phyloP scores from a whole-genome alignment of 1,140 invertebrate genomes.

The Telenomus remus region DNA sequence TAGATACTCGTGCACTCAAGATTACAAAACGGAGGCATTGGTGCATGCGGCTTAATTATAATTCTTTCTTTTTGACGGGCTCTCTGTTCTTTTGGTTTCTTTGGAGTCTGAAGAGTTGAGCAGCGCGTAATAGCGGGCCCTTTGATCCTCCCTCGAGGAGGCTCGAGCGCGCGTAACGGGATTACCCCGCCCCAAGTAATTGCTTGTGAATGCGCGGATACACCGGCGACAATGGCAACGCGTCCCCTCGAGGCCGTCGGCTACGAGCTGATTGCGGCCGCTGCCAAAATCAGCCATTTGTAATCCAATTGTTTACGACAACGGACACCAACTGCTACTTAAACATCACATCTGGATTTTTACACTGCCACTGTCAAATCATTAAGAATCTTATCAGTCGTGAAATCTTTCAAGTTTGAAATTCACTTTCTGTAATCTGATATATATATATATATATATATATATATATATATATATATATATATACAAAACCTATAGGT shows the following conservation, averaged over 20 bases:
- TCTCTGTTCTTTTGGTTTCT: constrained; percentile 11
- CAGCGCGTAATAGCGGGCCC: constrained; percentile 58
- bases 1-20: constrained; percentile 37
- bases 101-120: constrained; percentile 57
- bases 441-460: no score
- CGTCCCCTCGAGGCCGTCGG: constrained; percentile 52
- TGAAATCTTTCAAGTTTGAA: background rate
- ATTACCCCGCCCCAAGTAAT: constrained; percentile 66
- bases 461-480: no score
- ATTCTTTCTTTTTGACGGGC: constrained; percentile 35
- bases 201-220: constrained; percentile 65
- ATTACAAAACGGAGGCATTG: constrained; percentile 39
- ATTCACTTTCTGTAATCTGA: background rate
- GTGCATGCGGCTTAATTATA: constrained; percentile 14
- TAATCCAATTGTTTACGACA: constrained; percentile 73
- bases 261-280: constrained; percentile 63
- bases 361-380: background rate
- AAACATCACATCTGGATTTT: constrained; percentile 65
- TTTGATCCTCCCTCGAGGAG: constrained; percentile 64
- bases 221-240: constrained; percentile 47
- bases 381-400: background rate
- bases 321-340: constrained; percentile 72
- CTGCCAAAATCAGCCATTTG: constrained; percentile 66
- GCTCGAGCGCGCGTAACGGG: constrained; percentile 59
- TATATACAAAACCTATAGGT: no score